A percentile compares a stretch with the other conserved stretches of the same genome.
These are phyloP conservation scores for Rissa tridactyla DNA, from an alignment of 2,113 vertebrate genomes.

Conservation along the genomic window DNA sequence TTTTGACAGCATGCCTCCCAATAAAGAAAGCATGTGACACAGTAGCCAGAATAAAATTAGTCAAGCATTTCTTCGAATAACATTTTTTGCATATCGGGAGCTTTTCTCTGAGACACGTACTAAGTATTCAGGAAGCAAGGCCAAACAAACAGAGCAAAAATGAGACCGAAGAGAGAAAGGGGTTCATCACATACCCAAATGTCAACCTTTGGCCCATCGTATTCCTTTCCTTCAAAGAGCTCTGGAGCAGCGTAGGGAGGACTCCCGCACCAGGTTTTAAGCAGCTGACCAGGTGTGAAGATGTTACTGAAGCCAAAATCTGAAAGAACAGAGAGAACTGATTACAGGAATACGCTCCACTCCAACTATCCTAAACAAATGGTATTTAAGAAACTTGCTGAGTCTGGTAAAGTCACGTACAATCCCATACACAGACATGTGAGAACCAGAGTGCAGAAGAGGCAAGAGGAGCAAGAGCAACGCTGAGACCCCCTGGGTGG, in stretches of 20 bases:
- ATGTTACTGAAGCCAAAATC: constrained; percentile 99
- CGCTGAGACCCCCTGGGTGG: not conserved
- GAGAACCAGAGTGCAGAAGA: not conserved
- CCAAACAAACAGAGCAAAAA: not conserved
- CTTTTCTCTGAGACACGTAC: fast-evolving
- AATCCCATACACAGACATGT: not conserved
- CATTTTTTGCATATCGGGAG: fast-evolving
- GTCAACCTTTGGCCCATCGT: constrained; percentile 98
- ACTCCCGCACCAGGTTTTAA: constrained; percentile 99
- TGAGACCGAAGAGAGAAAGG: not conserved
- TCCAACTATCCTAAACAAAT: not conserved
- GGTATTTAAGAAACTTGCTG: not conserved
- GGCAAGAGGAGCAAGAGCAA: not conserved
- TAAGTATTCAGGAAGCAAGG: not conserved
- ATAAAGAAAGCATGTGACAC: fast-evolving
- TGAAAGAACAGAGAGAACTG: not conserved
- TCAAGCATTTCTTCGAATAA: fast-evolving
- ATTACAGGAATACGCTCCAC: not conserved
- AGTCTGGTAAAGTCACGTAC: fast-evolving
- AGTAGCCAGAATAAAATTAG: fast-evolving
- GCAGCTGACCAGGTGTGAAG: constrained; percentile 93
- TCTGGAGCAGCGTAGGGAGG: constrained; percentile 96
- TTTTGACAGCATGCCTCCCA: not conserved
- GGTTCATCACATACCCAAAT: constrained; percentile 85
- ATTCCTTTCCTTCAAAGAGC: constrained; percentile 97